Evolutionary conservation across 92 coral and sea anemone genomes (phyloP), one percentile per base, ranked within the genome.

Genomic region (Zoanthus sociatus): DNA sequence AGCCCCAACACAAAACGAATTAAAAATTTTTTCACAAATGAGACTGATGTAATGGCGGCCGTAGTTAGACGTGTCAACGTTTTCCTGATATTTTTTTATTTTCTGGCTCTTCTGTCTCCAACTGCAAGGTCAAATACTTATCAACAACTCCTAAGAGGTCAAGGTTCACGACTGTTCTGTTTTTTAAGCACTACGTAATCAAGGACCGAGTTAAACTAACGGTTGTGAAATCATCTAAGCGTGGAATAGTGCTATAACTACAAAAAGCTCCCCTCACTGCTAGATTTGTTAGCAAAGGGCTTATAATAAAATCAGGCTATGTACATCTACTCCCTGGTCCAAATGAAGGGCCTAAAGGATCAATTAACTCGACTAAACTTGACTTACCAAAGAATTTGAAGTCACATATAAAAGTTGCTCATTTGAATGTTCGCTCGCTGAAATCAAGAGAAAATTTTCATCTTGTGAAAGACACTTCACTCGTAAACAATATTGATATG

Each of bases 381-480:
- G 82, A 84, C 58, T 73, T 78, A 83, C 88, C 92, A 72, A 89
- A 54, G 73, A 85, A 58, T 32, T 68, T 73, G 72, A 79, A 84
- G 92, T 46, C 88, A 37, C 76, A 89, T 37, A 77, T 83, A 10
- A 75, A 89, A 69, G 63, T 89, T 63, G 92, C 73, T 33, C 42
- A 33, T 33, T 33, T 33, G 42, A 33, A 33, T 33, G 42, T 33
- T 33, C 42, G 42, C 42, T 89, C 88, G 70, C 70, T 64, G 9
- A 53, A 53, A 53, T 53, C 60, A 53, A 53, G 60, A 14, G 60
- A 53, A 53, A 53, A n/a, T n/a, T n/a, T n/a, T n/a, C n/a, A 53
- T 53, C 60, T 53, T 53, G 60, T 53, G 60, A 53, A 53, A 53
- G 60, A 53, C 60, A 53, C 60, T 53, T 14, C 8, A 53, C 60